Percentiles rank a stretch among this genome's conserved stretches.
These are phyloP conservation scores for Chrysocyon brachyurus DNA, from an alignment of 2,797 vertebrate genomes.

Conservation along the genomic window DNA sequence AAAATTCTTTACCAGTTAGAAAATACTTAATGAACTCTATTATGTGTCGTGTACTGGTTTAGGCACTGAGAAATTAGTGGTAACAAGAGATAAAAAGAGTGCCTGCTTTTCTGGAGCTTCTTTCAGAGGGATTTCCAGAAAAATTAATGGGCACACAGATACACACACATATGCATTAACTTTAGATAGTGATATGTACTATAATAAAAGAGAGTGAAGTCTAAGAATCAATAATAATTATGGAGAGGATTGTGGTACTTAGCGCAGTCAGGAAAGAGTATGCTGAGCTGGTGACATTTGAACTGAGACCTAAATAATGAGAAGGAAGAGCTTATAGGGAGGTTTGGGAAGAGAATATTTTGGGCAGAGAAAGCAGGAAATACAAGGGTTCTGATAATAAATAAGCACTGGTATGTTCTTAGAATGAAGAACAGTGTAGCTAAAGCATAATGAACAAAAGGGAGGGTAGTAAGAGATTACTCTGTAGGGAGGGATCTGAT, in stretches of 20 bases:
- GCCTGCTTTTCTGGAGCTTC: not conserved
- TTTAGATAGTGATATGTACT: not conserved
- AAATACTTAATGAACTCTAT: not conserved
- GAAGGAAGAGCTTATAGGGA: not conserved
- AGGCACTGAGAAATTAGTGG: not conserved
- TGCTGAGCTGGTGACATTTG: not conserved
- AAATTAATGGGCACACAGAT: not conserved
- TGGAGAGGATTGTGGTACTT: not conserved
- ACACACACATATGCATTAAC: not conserved
- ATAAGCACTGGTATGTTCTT: not conserved
- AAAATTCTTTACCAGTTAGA: not conserved
- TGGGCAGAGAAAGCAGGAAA: not conserved
- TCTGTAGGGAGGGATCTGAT: not conserved
- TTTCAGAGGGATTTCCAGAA: not conserved
- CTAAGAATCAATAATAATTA: not conserved
- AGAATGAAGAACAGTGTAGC: not conserved
- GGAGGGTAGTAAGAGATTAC: not conserved
- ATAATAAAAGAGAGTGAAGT: not conserved
- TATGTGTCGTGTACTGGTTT: not conserved
- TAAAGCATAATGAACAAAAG: not conserved
- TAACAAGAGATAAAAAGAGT: not conserved
- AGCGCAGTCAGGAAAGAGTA: not conserved
- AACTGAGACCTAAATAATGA: conserved; percentile 10
- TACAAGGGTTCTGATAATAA: not conserved
- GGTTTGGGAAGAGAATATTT: not conserved